Evolutionary conservation across 2,113 vertebrate genomes (phyloP).

Genomic region (Ursus arctos): DNA sequence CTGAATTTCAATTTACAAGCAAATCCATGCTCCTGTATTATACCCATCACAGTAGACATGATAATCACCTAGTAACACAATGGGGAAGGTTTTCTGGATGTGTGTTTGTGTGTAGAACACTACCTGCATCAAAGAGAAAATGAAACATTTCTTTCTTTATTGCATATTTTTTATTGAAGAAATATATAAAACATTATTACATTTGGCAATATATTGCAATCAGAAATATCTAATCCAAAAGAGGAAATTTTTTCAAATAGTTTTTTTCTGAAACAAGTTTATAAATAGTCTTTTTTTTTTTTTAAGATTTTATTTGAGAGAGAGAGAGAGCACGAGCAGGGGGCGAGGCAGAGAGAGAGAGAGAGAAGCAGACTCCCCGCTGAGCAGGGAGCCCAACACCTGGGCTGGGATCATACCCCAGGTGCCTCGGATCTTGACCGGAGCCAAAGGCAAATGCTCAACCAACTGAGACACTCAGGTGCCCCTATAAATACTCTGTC

Average conservation of each 20-base stretch:
- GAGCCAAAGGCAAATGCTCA: not conserved
- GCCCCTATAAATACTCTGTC: not conserved
- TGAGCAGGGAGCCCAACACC: not conserved
- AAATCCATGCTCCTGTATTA: not conserved
- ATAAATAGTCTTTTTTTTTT: not conserved
- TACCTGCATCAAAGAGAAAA: not conserved
- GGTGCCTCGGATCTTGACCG: not conserved
- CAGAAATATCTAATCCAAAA: conserved; percentile 49
- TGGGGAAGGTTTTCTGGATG: not conserved
- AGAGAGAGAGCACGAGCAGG: not conserved
- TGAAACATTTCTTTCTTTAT: not conserved
- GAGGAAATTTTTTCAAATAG: not conserved
- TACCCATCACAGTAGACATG: not conserved
- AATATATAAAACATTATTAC: conserved; percentile 50
- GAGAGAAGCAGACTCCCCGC: not conserved
- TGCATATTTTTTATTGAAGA: conserved; percentile 61
- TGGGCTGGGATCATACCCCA: not conserved
- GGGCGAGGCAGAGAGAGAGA: not conserved
- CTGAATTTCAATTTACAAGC: conserved; percentile 47
- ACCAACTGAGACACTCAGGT: not conserved
- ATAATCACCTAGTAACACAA: not conserved
- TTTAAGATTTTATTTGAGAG: not conserved
- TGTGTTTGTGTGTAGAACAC: not conserved
- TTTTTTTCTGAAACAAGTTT: conserved; percentile 19
- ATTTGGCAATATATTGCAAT: not conserved